phyloP scores from a whole-genome alignment of 2,797 vertebrate species.

The Oryzias sinensis region DNA sequence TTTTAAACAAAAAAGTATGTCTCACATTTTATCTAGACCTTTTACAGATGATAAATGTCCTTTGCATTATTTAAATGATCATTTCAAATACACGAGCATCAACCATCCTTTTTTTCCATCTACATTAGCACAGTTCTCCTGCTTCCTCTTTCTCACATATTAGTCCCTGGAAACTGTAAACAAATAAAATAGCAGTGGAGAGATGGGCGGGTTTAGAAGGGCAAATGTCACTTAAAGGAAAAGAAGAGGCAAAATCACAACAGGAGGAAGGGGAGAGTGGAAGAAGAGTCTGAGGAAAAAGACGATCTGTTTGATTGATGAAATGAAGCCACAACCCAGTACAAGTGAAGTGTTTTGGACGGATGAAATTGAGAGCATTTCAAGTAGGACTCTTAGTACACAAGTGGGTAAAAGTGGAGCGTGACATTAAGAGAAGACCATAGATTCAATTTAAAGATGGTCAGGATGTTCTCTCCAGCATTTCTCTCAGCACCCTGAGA shows the following conservation, averaged over 20 bases:
- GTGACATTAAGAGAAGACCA: background rate
- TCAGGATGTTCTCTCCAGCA: constrained; percentile 1
- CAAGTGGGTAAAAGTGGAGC: background rate
- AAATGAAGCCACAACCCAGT: constrained; percentile 27
- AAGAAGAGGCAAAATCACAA: constrained; percentile 35
- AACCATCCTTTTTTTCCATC: constrained; percentile 13
- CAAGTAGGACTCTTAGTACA: constrained; percentile 2
- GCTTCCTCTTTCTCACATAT: constrained; percentile 35
- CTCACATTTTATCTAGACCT: no score
- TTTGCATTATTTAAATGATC: no score
- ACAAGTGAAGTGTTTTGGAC: constrained; percentile 18
- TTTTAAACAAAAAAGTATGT: no score
- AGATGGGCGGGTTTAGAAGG: constrained; percentile 51
- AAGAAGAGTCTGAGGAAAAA: constrained; percentile 39
- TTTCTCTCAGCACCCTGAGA: background rate
- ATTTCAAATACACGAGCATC: background rate
- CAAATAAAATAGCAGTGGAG: constrained; percentile 64
- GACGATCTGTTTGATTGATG: constrained; percentile 34
- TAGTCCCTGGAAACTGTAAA: constrained; percentile 53
- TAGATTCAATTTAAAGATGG: background rate
- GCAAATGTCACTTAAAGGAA: constrained; percentile 42
- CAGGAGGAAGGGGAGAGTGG: constrained; percentile 28
- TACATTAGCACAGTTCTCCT: constrained; percentile 12
- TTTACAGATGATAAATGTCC: no score
- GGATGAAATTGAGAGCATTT: constrained; percentile 12